Conservation (phyloP, 2,888 invertebrate species). For the Euzetes globulus region DNA sequence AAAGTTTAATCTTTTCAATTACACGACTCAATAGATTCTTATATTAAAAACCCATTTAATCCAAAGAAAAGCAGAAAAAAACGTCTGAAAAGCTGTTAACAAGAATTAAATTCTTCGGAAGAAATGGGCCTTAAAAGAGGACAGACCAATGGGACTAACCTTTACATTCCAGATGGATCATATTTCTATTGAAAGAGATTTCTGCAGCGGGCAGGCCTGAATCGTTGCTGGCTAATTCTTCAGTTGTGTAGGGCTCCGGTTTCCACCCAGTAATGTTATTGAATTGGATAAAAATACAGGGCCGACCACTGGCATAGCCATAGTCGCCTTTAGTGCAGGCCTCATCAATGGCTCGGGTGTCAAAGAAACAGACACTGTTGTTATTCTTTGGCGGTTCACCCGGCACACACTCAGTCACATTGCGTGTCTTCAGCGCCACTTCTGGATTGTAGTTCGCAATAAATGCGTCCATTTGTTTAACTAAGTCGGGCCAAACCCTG, state of each 20-base stretch:
- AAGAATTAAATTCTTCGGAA: too few relatives aligned
- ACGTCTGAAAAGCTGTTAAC: too few relatives aligned
- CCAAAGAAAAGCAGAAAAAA: too few relatives aligned
- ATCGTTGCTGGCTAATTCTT: background rate
- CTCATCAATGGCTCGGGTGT: slow-evolving; percentile 36
- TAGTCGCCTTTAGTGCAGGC: slow-evolving; percentile 73
- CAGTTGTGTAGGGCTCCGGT: slow-evolving; percentile 67
- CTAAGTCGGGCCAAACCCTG: slow-evolving; percentile 39
- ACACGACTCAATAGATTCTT: too few relatives aligned
- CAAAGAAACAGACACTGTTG: slow-evolving; percentile 38
- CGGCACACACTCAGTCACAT: slow-evolving; percentile 15
- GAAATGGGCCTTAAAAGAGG: background rate
- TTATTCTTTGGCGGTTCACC: background rate
- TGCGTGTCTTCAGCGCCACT: slow-evolving; percentile 2
- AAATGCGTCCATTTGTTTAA: slow-evolving; percentile 38
- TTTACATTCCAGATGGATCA: slow-evolving; percentile 41
- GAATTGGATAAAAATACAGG: slow-evolving; percentile 91
- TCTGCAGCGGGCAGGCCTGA: background rate
- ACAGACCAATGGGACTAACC: slow-evolving; percentile 28
- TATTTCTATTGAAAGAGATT: background rate
- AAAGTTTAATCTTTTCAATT: background rate
- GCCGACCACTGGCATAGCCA: slow-evolving; percentile 74
- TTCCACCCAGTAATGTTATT: slow-evolving; percentile 89
- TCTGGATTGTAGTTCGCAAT: background rate
- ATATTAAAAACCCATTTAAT: too few relatives aligned